phyloP scores from a whole-genome alignment of 2,797 vertebrate species.

The Channallabes apus region DNA sequence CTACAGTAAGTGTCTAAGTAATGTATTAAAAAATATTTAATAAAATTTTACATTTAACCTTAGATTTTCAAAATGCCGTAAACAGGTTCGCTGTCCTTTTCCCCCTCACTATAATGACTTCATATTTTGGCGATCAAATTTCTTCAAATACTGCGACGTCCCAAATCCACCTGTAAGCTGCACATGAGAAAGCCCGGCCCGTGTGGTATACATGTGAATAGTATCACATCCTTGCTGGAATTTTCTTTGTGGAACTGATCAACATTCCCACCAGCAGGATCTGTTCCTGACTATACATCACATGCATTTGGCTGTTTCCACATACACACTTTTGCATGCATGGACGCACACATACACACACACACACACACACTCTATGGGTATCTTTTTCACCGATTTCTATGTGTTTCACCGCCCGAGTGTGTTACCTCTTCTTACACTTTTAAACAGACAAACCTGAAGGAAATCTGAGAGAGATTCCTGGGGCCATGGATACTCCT shows the following conservation, averaged over 20 bases:
- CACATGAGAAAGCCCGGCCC: constrained; percentile 51
- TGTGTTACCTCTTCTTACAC: constrained; percentile 23
- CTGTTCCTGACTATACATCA: constrained; percentile 56
- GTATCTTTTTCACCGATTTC: not conserved
- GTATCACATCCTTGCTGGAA: constrained; percentile 74
- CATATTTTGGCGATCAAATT: no score
- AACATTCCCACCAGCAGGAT: constrained; percentile 57
- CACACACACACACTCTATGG: not conserved
- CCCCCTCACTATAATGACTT: no score
- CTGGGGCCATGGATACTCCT: constrained; percentile 83
- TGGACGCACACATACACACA: constrained; percentile 14
- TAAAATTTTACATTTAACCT: not conserved
- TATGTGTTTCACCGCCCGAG: constrained; percentile 20
- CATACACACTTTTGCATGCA: constrained; percentile 21
- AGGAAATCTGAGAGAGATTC: constrained; percentile 83
- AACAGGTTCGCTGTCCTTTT: not conserved
- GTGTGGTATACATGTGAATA: constrained; percentile 71
- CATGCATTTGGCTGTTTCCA: constrained; percentile 45
- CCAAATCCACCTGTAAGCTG: constrained; percentile 12
- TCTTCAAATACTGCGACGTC: not conserved
- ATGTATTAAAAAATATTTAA: not conserved
- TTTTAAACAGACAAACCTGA: constrained; percentile 69
- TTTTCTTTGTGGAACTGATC: constrained; percentile 64
- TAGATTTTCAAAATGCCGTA: not conserved
- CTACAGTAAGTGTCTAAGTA: not conserved